A percentile compares a stretch with the other conserved stretches of the same genome.
Conservation (phyloP, 2,888 invertebrate species). For the Orthonychiurus folsomi region DNA sequence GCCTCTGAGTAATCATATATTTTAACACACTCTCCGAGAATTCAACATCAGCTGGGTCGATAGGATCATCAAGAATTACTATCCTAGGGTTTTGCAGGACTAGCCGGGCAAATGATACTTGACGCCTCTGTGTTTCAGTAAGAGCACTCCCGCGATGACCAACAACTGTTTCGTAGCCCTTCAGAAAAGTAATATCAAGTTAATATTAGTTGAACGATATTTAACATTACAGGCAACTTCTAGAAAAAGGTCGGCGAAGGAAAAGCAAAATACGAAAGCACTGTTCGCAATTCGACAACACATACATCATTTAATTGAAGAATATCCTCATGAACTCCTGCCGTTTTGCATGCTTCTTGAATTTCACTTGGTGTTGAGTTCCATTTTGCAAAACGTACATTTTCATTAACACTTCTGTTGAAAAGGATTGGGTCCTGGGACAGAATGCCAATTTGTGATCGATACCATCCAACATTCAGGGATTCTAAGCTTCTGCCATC, state of each 20-base stretch:
- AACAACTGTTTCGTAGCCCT: conserved; percentile 11
- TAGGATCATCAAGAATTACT: conserved; percentile 7
- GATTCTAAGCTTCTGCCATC: conserved; percentile 25
- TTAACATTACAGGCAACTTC: too few relatives aligned
- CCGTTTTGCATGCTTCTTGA: conserved; percentile 20
- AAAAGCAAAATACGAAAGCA: neutral
- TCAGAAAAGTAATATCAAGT: neutral
- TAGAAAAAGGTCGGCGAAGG: neutral
- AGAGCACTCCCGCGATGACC: conserved; percentile 2
- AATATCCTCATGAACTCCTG: conserved; percentile 20
- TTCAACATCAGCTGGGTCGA: neutral
- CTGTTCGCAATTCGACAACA: too few relatives aligned
- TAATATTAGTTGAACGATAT: too few relatives aligned
- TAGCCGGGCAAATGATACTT: conserved; percentile 4
- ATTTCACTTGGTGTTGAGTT: conserved; percentile 20
- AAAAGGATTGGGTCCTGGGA: conserved; percentile 22
- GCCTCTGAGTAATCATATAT: neutral
- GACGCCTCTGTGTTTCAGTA: neutral
- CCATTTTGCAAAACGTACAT: conserved; percentile 22
- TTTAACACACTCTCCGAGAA: neutral
- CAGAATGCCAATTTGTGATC: conserved; percentile 22
- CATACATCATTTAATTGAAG: conserved; percentile 10
- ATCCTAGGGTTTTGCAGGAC: neutral
- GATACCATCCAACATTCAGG: conserved; percentile 26
- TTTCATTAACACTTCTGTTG: conserved; percentile 26